Percentiles rank a stretch among this genome's conserved stretches.
phyloP scores from a whole-genome alignment of 2,888 invertebrate genomes.

The Elmis aenea region DNA sequence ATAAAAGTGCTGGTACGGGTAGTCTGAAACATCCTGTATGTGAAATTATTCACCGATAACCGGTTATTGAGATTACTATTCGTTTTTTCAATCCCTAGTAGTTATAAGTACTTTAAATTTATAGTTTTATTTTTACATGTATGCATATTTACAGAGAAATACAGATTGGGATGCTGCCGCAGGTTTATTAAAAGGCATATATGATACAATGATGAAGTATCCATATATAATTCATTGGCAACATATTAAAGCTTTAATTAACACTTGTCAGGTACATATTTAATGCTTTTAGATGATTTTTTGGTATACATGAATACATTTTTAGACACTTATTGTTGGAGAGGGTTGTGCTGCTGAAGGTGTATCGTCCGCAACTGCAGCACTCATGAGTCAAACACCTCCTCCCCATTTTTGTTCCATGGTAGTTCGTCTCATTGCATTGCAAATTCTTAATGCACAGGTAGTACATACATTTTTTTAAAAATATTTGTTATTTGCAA shows the following conservation, averaged over 20 bases:
- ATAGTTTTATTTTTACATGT: no score
- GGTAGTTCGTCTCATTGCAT: slow-evolving; percentile 88
- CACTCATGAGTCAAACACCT: slow-evolving; percentile 85
- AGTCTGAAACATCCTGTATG: no score
- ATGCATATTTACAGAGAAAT: slow-evolving; percentile 74
- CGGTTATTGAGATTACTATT: no score
- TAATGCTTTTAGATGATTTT: neutral
- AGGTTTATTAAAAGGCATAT: slow-evolving; percentile 87
- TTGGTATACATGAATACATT: slow-evolving; percentile 22
- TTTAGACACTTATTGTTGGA: slow-evolving; percentile 72
- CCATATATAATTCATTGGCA: slow-evolving; percentile 96
- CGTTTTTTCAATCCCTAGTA: no score
- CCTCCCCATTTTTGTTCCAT: slow-evolving; percentile 94
- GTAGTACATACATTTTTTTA: slow-evolving; percentile 46
- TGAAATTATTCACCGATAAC: no score
- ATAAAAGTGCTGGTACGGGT: no score
- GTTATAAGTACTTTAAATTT: no score
- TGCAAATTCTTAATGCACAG: slow-evolving; percentile 91
- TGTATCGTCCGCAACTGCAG: slow-evolving; percentile 77
- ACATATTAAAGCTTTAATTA: slow-evolving; percentile 83
- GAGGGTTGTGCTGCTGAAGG: slow-evolving; percentile 62
- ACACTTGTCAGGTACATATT: slow-evolving; percentile 72
- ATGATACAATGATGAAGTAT: slow-evolving; percentile 87
- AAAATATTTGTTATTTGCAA: slow-evolving; percentile 1
- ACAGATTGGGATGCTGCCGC: slow-evolving; percentile 98